Evolutionary conservation across 2,113 vertebrate species (phyloP).

Genomic region (Vombatus ursinus): DNA sequence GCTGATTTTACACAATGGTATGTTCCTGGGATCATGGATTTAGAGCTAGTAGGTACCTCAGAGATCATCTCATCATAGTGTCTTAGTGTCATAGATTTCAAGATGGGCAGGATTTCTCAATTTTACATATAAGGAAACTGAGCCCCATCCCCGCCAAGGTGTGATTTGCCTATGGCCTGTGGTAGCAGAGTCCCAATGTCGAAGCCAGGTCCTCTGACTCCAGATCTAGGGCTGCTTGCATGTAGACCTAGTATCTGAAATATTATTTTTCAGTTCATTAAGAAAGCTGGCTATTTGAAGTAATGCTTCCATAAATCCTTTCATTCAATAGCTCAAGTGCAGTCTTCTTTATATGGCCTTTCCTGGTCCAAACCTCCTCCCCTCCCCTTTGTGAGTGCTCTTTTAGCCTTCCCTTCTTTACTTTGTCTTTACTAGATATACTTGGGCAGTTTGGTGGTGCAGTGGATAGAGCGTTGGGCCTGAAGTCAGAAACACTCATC

Average conservation of each 20-base stretch:
- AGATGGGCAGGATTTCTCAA: neutral
- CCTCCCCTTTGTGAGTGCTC: neutral
- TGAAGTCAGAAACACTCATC: neutral
- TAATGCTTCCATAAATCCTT: neutral
- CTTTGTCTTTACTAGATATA: neutral
- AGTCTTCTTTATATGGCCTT: neutral
- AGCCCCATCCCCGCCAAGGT: neutral
- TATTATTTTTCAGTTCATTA: slow-evolving; percentile 22
- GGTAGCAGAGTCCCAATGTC: neutral
- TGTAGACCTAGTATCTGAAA: neutral
- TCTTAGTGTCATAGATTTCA: neutral
- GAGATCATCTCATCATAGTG: neutral
- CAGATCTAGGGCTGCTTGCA: neutral
- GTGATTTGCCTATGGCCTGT: neutral
- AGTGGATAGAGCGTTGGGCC: neutral
- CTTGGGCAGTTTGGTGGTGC: too few species aligned
- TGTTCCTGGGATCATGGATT: neutral
- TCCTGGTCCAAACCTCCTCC: neutral
- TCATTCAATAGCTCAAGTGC: neutral
- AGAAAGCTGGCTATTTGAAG: neutral
- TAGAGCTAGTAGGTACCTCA: neutral
- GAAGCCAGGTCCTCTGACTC: neutral
- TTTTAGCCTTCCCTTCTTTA: neutral
- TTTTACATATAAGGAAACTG: neutral
- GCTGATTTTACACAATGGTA: neutral